Evolutionary conservation across 2,888 invertebrate species (phyloP), one percentile per base, ranked within the genome.

Genomic region (Eumerus sabulonum): DNA sequence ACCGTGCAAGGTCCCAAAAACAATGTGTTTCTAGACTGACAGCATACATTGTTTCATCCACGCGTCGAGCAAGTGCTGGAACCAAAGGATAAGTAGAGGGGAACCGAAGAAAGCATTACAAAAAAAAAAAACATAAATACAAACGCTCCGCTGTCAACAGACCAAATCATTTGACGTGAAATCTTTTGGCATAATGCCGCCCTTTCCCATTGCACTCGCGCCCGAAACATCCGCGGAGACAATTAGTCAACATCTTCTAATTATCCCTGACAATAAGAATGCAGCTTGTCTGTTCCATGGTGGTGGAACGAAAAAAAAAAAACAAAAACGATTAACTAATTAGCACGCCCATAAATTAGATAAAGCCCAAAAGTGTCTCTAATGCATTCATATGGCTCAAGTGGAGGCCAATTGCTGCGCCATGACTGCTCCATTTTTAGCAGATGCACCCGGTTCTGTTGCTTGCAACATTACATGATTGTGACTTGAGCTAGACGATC

Each of bases 81-180:
- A 7, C 27, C 27, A 27, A 27, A 27, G 27, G 27, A 27, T 27
- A 27, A 27, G n/a, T n/a, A n/a, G n/a, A n/a, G n/a, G n/a, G n/a
- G n/a, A n/a, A n/a, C n/a, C n/a, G n/a, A n/a, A n/a, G n/a, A n/a
- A n/a, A n/a, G n/a, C n/a, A n/a, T n/a, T n/a, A 27, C 27, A 27
- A 27, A 27, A 27, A 27, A 4, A 27, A 27, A 4, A 27, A 2
- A 27, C 27, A 7, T n/a, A 27, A 27, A 27, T 7, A 27, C 27
- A 27, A 27, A 27, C 27, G 27, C 27, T 50, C 54, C 73, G 68
- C 68, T 79, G 79, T 74, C 79, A 79, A 85, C 87, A 87, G 87
- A 88, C 86, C 87, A 86, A 86, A 85, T 88, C 87, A 87, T 87
- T 88, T 86, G 85, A 87, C 86, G 87, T 86, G 83, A 86, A 87